Evolutionary conservation across 2,113 vertebrate genomes (phyloP).

Genomic region (Egretta garzetta): DNA sequence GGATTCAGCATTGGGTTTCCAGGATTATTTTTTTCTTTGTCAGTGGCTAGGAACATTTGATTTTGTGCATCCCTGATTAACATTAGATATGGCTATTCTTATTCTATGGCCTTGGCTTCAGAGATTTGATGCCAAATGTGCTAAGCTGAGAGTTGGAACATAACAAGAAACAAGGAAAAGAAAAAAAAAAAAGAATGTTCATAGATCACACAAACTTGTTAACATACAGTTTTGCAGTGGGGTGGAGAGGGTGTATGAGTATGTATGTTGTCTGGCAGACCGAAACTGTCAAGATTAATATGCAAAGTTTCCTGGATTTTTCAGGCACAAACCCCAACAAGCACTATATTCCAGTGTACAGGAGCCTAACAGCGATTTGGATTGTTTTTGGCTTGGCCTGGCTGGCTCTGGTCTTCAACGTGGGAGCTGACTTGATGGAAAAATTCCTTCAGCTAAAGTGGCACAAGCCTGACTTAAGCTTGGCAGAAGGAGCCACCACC

Average conservation of each 20-base stretch:
- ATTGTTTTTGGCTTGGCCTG: conserved; percentile 80
- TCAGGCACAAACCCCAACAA: conserved; percentile 80
- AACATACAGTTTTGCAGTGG: neutral
- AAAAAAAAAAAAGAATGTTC: neutral
- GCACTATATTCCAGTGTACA: conserved; percentile 74
- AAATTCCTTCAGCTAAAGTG: conserved; percentile 70
- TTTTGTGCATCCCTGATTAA: neutral
- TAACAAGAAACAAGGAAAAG: neutral
- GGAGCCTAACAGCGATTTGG: conserved; percentile 78
- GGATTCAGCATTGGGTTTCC: neutral
- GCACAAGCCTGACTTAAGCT: conserved; percentile 45
- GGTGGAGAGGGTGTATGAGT: neutral
- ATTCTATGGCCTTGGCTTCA: neutral
- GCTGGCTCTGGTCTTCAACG: conserved; percentile 76
- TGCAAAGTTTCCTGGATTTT: conserved; percentile 35
- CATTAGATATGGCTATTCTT: neutral
- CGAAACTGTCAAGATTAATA: neutral
- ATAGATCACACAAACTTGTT: neutral
- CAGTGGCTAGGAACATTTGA: neutral
- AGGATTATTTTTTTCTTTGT: neutral
- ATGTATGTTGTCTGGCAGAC: neutral
- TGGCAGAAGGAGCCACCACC: conserved; percentile 44
- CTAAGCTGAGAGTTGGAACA: neutral
- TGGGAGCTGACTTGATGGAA: conserved; percentile 79
- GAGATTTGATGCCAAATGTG: neutral